These are phyloP conservation scores for Acipenser transmontanus DNA, from an alignment of 2,797 vertebrate species.

Conservation along the genomic window DNA sequence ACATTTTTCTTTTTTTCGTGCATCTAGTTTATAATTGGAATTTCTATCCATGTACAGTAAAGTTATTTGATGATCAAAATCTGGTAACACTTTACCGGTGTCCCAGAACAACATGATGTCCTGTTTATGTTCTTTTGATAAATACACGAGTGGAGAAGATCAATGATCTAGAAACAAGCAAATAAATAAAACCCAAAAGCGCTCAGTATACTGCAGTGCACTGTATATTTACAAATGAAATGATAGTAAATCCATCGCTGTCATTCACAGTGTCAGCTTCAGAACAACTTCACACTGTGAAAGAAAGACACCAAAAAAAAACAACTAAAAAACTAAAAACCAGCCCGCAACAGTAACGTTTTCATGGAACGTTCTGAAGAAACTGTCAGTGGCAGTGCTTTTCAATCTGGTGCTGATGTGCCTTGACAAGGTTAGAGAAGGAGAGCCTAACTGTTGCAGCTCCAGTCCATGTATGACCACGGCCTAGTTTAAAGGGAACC, in stretches of 20 bases:
- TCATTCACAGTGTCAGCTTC: slow-evolving; percentile 24
- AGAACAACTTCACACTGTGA: not conserved
- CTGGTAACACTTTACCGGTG: no score
- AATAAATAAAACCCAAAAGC: slow-evolving; percentile 25
- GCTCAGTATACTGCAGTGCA: slow-evolving; percentile 34
- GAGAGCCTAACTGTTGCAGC: slow-evolving; percentile 30
- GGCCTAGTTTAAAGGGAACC: not conserved
- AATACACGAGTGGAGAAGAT: slow-evolving; percentile 35
- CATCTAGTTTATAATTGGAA: no score
- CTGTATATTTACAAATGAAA: slow-evolving; percentile 39
- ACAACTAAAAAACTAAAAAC: not conserved
- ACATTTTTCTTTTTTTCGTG: no score
- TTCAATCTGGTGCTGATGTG: slow-evolving; percentile 49
- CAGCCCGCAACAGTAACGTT: slow-evolving; percentile 21
- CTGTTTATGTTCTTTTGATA: no score
- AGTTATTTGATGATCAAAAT: no score
- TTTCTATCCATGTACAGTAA: no score
- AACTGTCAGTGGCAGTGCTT: slow-evolving; percentile 26
- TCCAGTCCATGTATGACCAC: slow-evolving; percentile 42
- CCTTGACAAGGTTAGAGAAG: slow-evolving; percentile 56
- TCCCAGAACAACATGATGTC: no score
- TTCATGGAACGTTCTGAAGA: slow-evolving; percentile 9
- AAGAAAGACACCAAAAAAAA: slow-evolving; percentile 1
- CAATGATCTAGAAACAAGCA: slow-evolving; percentile 23
- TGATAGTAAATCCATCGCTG: slow-evolving; percentile 23